Evolutionary conservation across 2,113 vertebrate genomes (phyloP).

Genomic region (Steatornis caripensis): DNA sequence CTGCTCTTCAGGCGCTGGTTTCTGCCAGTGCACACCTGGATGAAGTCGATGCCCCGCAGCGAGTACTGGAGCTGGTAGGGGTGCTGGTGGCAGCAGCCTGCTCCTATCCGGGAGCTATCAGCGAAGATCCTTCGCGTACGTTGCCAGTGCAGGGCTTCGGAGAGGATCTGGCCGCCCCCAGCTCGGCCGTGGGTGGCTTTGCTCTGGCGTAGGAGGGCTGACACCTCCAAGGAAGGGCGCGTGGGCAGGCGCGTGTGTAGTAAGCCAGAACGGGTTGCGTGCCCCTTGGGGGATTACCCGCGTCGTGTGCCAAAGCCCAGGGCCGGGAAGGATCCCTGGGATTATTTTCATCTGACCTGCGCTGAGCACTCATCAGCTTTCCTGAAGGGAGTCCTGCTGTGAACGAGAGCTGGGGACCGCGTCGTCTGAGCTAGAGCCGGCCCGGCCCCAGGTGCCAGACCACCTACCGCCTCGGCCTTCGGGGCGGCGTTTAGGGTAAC

Average conservation of each 20-base stretch:
- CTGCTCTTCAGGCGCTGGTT: not conserved
- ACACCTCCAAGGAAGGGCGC: accelerated
- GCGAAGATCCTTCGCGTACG: accelerated
- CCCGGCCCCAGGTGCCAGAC: not conserved
- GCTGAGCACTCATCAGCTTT: not conserved
- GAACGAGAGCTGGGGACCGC: not conserved
- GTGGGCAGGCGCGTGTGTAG: not conserved
- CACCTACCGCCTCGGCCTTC: not conserved
- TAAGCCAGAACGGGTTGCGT: not conserved
- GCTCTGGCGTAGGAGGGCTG: not conserved
- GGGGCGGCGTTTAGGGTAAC: not conserved
- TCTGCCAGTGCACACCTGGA: too few relatives aligned
- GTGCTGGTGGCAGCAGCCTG: not conserved
- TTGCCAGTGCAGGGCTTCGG: not conserved
- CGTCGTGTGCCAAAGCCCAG: accelerated
- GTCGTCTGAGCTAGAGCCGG: not conserved
- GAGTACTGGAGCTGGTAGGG: not conserved
- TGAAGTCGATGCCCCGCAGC: accelerated
- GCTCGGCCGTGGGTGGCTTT: not conserved
- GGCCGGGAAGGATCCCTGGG: not conserved
- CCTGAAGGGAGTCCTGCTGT: not conserved
- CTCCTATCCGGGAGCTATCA: not conserved
- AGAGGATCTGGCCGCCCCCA: not conserved
- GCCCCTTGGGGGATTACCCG: not conserved
- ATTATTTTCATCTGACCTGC: not conserved